Conservation (phyloP, 2,797 vertebrate genomes). For the Rhynchotus rufescens region DNA sequence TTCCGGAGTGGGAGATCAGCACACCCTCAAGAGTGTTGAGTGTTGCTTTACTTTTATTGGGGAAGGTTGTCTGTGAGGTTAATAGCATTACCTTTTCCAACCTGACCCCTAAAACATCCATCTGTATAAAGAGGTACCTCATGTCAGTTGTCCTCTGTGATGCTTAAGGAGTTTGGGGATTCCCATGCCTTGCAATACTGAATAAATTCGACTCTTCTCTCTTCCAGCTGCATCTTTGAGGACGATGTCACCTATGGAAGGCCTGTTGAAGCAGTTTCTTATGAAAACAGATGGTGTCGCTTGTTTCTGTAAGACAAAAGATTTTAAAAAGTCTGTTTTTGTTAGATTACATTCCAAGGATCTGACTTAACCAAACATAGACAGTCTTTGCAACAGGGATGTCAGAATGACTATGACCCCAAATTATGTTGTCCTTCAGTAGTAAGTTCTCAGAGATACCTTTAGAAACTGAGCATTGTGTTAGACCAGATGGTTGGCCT, state of each 20-base stretch:
- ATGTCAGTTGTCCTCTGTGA: not conserved
- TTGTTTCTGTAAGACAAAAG: slow-evolving; percentile 37
- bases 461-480: slow-evolving; percentile 28
- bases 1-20: too few species aligned
- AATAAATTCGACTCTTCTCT: not conserved
- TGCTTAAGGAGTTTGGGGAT: not conserved
- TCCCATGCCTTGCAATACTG: not conserved
- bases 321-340: slow-evolving; percentile 18
- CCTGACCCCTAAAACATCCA: not conserved
- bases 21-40: not conserved
- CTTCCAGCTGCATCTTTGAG: not conserved
- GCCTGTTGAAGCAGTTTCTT: not conserved
- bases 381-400: not conserved
- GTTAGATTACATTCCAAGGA: slow-evolving; percentile 10
- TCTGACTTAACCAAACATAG: not conserved
- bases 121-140: not conserved
- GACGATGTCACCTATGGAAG: not conserved
- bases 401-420: slow-evolving; percentile 1
- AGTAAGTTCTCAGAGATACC: not conserved
- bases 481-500: slow-evolving; percentile 38
- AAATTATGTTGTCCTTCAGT: not conserved
- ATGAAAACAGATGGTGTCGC: not conserved
- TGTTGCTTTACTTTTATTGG: not conserved
- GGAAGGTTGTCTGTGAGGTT: not conserved
- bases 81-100: not conserved